Conservation (phyloP, 2,888 invertebrate species). For the Trissoscelio sp. region DNA sequence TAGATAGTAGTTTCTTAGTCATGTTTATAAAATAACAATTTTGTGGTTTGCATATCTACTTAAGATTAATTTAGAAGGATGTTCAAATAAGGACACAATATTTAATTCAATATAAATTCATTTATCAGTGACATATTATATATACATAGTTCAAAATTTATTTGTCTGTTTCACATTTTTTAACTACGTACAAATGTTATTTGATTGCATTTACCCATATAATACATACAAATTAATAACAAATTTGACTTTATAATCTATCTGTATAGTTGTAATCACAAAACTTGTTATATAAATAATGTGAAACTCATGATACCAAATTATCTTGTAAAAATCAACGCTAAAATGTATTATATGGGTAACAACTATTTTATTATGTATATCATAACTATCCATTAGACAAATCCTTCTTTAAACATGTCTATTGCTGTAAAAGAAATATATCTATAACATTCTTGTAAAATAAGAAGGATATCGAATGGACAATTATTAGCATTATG, state of each 20-base stretch:
- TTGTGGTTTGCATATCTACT: too few relatives aligned
- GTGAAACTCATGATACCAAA: too few relatives aligned
- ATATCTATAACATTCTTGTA: not conserved
- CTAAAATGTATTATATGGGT: constrained; percentile 35
- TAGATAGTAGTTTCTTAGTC: too few relatives aligned
- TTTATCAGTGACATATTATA: constrained; percentile 51
- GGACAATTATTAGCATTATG: constrained; percentile 21
- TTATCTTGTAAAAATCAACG: too few relatives aligned
- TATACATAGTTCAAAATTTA: constrained; percentile 41
- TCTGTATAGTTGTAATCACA: too few relatives aligned
- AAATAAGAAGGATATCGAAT: constrained; percentile 12
- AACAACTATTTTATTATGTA: constrained; percentile 33
- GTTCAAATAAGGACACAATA: not conserved
- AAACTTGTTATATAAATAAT: not conserved
- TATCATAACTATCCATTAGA: constrained; percentile 27
- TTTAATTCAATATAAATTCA: constrained; percentile 54
- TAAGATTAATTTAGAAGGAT: too few relatives aligned
- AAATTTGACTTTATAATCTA: too few relatives aligned
- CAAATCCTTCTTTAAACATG: not conserved
- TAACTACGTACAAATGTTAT: constrained; percentile 39
- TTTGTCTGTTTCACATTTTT: constrained; percentile 28
- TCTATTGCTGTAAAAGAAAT: not conserved
- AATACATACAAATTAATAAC: constrained; percentile 16
- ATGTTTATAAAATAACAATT: too few relatives aligned
- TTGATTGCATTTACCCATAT: constrained; percentile 19